Evolutionary conservation across 2,113 vertebrate species (phyloP), one percentile per base, ranked within the genome.

Genomic region (Beaufortia kweichowensis): DNA sequence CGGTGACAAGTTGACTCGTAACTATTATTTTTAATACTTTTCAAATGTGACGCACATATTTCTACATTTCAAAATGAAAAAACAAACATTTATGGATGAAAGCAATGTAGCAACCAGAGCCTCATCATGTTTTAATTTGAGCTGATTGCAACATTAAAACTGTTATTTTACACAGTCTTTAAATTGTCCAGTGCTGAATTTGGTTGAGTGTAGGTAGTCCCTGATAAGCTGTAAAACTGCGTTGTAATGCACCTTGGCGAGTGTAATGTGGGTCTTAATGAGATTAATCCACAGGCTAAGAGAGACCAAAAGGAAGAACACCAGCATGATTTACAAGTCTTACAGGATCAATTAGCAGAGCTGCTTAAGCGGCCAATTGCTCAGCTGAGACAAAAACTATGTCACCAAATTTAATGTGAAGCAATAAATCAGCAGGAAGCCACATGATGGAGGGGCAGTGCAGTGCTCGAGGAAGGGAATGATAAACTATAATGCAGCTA

Each of bases 291-390:
- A 55, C 69, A 73, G 68, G 69, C 80, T 78, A 72, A 57, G 35
- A 35, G 61, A 81, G 76, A 77, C 46, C 53, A 31, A 69, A 74
- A 81, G 31, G 75, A 74, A 69, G 75, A 62, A 78, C 43, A 68
- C 75, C 60, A 66, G 80, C 65, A 75, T 64, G 80, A 82, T 78
- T 82, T 79, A 82, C 80, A 82, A 78, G 76, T 68, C 77, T 79
- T 82, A 74, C 76, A 75, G 71, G 76, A 78, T 82, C 76, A 79
- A 82, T 79, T 78, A 79, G 80, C 67, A 43, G 65, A 82, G 60
- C 59, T 24, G 71, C 70, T 75, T 78, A 75, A 78, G 55, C 68
- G 64, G 68, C 75, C 65, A 81, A 77, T 81, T 78, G 66, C 46
- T 82, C 71, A 79, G 28, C 72, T 70, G 77, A 75, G 69, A 82